A percentile compares a stretch with the other conserved stretches of the same genome.
phyloP scores from a whole-genome alignment of 2,888 invertebrate species.

The Cenopis cana region DNA sequence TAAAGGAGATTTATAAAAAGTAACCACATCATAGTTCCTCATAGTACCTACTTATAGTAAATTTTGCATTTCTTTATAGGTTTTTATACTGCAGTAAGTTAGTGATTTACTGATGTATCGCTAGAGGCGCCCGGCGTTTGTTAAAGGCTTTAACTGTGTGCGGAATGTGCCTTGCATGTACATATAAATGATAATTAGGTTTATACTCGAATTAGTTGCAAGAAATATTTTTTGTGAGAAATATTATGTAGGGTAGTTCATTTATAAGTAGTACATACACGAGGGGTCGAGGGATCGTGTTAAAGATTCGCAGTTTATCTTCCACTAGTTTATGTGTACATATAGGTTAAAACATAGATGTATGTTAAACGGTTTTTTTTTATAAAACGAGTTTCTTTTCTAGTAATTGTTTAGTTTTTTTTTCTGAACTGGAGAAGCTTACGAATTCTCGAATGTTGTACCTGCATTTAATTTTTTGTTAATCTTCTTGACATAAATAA shows the following conservation, averaged over 20 bases:
- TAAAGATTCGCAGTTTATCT: slow-evolving; percentile 85
- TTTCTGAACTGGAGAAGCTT: slow-evolving; percentile 75
- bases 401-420: slow-evolving; percentile 82
- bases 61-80: slow-evolving; percentile 82
- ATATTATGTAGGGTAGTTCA: slow-evolving; percentile 80
- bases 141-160: slow-evolving; percentile 81
- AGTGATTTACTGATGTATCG: slow-evolving; percentile 74
- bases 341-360: slow-evolving; percentile 77
- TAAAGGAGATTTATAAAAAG: slow-evolving; percentile 64
- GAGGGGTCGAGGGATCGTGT: slow-evolving; percentile 78
- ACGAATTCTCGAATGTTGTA: slow-evolving; percentile 85
- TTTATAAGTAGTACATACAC: slow-evolving; percentile 77
- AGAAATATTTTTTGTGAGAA: slow-evolving; percentile 83
- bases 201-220: slow-evolving; percentile 85
- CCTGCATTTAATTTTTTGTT: slow-evolving; percentile 85
- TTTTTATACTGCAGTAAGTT: slow-evolving; percentile 79
- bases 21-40: slow-evolving; percentile 84
- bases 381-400: slow-evolving; percentile 73
- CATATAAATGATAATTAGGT: slow-evolving; percentile 78
- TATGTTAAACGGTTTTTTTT: slow-evolving; percentile 71
- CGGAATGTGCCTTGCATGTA: slow-evolving; percentile 86
- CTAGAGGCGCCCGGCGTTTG: slow-evolving; percentile 60
- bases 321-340: slow-evolving; percentile 83
- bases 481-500: slow-evolving; percentile 82
- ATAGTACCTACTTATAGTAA: slow-evolving; percentile 84